Evolutionary conservation across 2,113 vertebrate genomes (phyloP).

Genomic region (Chlorodrepanis virens): DNA sequence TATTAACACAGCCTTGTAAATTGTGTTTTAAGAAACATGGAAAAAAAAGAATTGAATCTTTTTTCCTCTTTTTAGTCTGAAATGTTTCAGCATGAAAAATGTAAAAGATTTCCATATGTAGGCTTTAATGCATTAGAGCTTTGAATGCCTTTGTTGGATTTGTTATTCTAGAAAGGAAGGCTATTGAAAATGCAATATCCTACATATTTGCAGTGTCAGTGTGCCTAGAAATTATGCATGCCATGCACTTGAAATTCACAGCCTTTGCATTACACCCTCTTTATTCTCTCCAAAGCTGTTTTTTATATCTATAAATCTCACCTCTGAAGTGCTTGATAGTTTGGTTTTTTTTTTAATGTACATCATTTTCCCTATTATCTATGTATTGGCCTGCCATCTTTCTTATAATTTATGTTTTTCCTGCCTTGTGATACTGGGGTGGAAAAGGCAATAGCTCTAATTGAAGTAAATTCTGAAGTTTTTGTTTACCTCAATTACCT

Average conservation of each 20-base stretch:
- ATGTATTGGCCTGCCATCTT: neutral
- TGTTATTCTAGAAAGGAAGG: neutral
- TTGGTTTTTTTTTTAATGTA: accelerated
- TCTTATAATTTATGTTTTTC: neutral
- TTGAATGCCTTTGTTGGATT: neutral
- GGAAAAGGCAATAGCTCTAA: neutral
- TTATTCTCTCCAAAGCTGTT: neutral
- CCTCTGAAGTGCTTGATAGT: neutral
- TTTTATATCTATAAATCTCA: neutral
- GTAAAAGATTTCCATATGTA: neutral
- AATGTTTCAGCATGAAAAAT: neutral
- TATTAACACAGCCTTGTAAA: neutral
- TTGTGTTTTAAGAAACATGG: neutral
- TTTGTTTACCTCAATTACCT: neutral
- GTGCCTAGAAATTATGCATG: neutral
- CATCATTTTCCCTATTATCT: neutral
- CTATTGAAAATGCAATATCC: neutral
- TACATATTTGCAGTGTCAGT: neutral
- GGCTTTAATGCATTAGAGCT: neutral
- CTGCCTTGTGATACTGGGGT: neutral
- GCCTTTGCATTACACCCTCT: neutral
- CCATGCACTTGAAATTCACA: neutral
- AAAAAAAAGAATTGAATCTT: neutral
- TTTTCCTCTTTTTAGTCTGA: neutral
- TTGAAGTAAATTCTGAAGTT: neutral